A percentile compares a stretch with the other conserved stretches of the same genome.
Evolutionary conservation across 2,797 vertebrate genomes (phyloP).

Genomic region (Tangara arthus): DNA sequence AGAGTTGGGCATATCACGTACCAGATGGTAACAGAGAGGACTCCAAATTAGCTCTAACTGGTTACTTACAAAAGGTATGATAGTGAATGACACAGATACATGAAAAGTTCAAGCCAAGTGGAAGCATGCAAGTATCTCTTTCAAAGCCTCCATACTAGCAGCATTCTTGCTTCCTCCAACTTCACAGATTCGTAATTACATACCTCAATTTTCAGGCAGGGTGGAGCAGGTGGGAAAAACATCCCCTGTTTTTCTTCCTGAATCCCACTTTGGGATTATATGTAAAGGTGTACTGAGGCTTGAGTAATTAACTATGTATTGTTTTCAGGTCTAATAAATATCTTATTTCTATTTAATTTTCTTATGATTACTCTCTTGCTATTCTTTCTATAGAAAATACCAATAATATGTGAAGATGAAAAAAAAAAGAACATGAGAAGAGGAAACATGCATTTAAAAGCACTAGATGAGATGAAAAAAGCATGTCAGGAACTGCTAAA

Average conservation of each 20-base stretch:
- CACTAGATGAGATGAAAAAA: background rate
- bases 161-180: background rate
- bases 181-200: background rate
- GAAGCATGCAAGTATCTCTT: background rate
- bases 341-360: background rate
- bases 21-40: background rate
- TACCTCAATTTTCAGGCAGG: background rate
- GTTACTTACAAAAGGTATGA: background rate
- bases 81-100: background rate
- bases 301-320: background rate
- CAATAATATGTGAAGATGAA: background rate
- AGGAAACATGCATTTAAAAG: background rate
- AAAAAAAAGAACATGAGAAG: background rate
- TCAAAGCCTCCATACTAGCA: accelerated
- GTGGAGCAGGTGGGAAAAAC: background rate
- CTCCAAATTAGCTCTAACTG: background rate
- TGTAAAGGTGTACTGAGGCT: background rate
- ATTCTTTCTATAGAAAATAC: background rate
- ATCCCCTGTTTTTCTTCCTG: background rate
- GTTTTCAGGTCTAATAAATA: background rate
- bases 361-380: background rate
- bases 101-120: background rate
- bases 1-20: background rate
- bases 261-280: background rate
- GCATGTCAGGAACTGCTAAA: background rate